Evolutionary conservation across 2,888 invertebrate species (phyloP).

Genomic region (Acanthoscelides obtectus): DNA sequence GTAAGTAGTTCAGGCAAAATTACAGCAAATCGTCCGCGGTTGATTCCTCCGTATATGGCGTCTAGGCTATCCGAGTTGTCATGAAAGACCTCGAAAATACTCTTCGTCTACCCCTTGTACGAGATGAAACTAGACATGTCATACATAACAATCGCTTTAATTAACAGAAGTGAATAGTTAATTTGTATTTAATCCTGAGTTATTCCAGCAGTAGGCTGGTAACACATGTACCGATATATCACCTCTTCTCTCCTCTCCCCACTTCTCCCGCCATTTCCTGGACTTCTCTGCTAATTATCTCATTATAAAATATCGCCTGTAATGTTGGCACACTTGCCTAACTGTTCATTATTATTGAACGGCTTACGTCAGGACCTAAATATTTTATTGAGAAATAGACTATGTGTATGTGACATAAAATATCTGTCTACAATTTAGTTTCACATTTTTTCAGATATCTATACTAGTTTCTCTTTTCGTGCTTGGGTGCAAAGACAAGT

Average conservation of each 20-base stretch:
- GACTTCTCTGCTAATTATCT: background rate
- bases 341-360: background rate
- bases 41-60: too few species aligned
- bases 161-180: background rate
- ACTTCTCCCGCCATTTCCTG: background rate
- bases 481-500: constrained; percentile 19
- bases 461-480: background rate
- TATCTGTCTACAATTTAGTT: background rate
- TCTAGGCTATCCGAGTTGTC: too few species aligned
- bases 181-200: background rate
- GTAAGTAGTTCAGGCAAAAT: too few species aligned
- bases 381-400: background rate
- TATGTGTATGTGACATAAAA: background rate
- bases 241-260: background rate
- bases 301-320: background rate
- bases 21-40: too few species aligned
- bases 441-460: background rate
- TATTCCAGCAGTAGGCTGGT: background rate
- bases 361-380: background rate
- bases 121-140: background rate
- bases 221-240: background rate
- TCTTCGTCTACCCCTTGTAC: background rate
- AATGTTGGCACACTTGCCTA: background rate
- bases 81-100: background rate
- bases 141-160: background rate